Conservation (phyloP, 2,888 invertebrate genomes). For the Hyles lineata region DNA sequence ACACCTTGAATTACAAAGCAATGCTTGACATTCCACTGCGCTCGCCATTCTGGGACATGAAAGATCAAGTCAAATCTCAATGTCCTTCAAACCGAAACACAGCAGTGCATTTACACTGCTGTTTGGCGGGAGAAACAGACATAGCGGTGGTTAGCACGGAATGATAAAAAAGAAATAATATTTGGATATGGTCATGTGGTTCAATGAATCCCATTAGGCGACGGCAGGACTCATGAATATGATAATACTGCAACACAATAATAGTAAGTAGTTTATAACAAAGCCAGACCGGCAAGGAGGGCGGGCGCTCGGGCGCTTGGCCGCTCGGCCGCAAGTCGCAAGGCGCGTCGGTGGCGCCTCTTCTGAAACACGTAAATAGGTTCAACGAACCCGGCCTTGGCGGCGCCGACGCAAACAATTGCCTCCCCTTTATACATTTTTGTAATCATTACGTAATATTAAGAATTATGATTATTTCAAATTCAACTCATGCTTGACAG, state of each 20-base stretch:
- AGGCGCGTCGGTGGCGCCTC: conserved; percentile 53
- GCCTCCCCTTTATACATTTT: conserved; percentile 45
- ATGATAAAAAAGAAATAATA: neutral
- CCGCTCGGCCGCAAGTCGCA: conserved; percentile 39
- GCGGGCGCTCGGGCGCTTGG: conserved; percentile 33
- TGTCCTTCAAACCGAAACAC: too few relatives aligned
- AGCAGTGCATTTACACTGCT: too few relatives aligned
- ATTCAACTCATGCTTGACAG: neutral
- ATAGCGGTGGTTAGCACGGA: neutral
- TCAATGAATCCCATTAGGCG: conserved; percentile 31
- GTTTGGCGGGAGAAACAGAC: too few relatives aligned
- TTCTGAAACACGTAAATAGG: conserved; percentile 74
- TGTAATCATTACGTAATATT: conserved; percentile 55
- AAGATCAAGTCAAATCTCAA: too few relatives aligned
- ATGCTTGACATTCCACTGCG: too few relatives aligned
- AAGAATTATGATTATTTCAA: conserved; percentile 14
- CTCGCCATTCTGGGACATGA: too few relatives aligned
- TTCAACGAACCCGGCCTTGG: conserved; percentile 81
- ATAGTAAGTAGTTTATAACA: conserved; percentile 30
- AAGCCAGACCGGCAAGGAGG: conserved; percentile 29
- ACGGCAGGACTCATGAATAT: conserved; percentile 5
- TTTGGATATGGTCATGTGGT: conserved; percentile 12
- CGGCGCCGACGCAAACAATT: conserved; percentile 65
- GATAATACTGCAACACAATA: conserved; percentile 25
- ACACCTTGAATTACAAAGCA: too few relatives aligned